Base-by-base conservation (phyloP, 1,140 invertebrate species). In the Drosophila truncata region DNA sequence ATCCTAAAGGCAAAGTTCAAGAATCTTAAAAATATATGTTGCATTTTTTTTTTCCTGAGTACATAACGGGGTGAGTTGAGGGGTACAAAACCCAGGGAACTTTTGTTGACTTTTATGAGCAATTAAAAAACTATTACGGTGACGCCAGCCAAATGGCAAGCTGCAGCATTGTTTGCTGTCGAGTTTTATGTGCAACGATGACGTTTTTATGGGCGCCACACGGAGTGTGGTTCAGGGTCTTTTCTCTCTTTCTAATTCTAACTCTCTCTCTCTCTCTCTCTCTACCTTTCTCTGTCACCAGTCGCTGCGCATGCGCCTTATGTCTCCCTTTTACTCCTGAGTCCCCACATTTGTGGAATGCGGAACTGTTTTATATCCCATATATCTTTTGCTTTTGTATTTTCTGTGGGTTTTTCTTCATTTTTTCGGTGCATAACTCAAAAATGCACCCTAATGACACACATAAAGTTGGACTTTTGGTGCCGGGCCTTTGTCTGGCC, bases 121-220 rank as follows among this genome's bases (percentile, higher is more conserved):
- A 88, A 84, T 88, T 88, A 84, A 84, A 88, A 90, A 80, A 88
- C 72, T 88, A 90, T 84, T 87, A 63, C 62, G 61, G 39, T 59
- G 49, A 54, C 66, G 47, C 54, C 54, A 61, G 47, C 54, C 54
- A 61, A 52, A 66, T 72, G 61, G 75, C 79, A 72, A 70, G 55
- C 46, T 82, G 83, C 62, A 79, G 83, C 62, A 79, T 78, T 82
- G 49, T 65, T 66, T 47, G 41, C 50, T 58, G 64, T 54, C 59
- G 71, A 18, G 49, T 50, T 76, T 76, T 65, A 80, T 67, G 77
- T 80, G 77, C 47, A 75, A 71, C 59, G 85, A 86, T 86, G 70
- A 76, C 83, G 76, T 80, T 83, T 87, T 87, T 77, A 87, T 86
- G 79, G 83, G 75, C 83, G 75, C 79, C 83, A 86, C 75, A 37